These are phyloP conservation scores for Threskiornis aethiopicus DNA, from an alignment of 2,797 vertebrate species.

Conservation along the genomic window DNA sequence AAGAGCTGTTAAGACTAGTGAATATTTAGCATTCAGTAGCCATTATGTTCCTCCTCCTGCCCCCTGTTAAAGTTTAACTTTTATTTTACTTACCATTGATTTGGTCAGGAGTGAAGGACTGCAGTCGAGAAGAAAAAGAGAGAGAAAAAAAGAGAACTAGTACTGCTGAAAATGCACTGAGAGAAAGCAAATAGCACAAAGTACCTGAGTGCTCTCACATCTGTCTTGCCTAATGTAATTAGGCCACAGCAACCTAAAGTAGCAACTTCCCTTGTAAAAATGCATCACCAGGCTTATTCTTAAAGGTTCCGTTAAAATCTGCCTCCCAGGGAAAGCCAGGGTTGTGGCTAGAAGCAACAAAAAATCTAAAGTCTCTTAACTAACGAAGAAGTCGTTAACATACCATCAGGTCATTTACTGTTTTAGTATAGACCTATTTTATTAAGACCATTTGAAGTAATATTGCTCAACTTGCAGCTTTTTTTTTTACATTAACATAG, in stretches of 20 bases:
- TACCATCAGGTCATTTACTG: neutral
- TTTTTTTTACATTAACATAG: neutral
- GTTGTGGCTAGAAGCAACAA: neutral
- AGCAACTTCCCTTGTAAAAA: neutral
- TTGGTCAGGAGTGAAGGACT: conserved; percentile 93
- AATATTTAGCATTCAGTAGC: neutral
- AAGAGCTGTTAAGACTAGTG: conserved; percentile 40
- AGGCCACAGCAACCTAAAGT: neutral
- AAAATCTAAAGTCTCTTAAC: neutral
- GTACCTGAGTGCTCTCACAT: neutral
- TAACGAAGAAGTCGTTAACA: neutral
- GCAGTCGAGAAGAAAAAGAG: conserved; percentile 52
- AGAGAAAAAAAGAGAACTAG: conserved; percentile 67
- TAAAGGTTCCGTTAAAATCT: conserved; percentile 9
- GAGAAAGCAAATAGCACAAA: conserved; percentile 47
- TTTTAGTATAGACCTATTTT: neutral
- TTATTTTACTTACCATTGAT: conserved; percentile 90
- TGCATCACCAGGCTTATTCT: neutral
- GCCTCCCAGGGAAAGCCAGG: neutral
- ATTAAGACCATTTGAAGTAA: neutral
- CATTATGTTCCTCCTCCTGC: neutral
- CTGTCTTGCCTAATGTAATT: neutral
- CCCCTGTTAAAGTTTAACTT: conserved; percentile 1
- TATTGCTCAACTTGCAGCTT: neutral
- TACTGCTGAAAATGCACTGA: conserved; percentile 77